Base-by-base conservation (phyloP, 2,888 invertebrate species). In the Trissonchulus latispiculum region DNA sequence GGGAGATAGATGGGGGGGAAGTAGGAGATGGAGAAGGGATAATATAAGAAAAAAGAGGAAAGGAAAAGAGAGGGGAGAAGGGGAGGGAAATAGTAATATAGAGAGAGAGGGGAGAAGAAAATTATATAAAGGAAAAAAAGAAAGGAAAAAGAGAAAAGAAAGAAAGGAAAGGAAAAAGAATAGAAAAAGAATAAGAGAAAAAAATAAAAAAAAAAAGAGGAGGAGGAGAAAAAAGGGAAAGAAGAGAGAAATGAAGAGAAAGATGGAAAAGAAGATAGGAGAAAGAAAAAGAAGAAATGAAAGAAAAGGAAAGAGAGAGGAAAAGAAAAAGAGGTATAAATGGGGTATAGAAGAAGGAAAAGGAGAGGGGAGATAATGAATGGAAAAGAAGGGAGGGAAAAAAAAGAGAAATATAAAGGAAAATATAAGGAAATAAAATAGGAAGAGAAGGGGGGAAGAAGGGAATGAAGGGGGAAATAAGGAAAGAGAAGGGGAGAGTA, bases 331-430 rank as follows among this genome's bases (percentile, higher is more conserved):
- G 18, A 64, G 61, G 61, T 15, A 28, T 18, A 23, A n/a, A 28
- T 15, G 61, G 61, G 67, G 70, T 18, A 48, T 18, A 70, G 70
- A 48, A 70, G 70, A 69, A 70, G 70, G 70, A 29, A 48, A 70
- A 70, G 70, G 61, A 29, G 28, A 28, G 28, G 70, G 70, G 70
- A 23, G 28, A 29, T 15, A 48, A n/a, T 15, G 61, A 70, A 48
- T 15, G 28, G 70, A 69, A 29, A 28, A 28, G 28, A 28, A 69
- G 61, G 29, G 61, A 70, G 70, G n/a, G 28, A 28, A 64, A 28
- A 48, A 67, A 69, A 28, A 23, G 28, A 23, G 61, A 69, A 28
- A 64, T 18, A 48, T 48, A 69, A 48, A 48, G 23, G n/a, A 70
- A 67, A 48, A 64, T 48, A 64, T 48, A 67, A 28, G 70, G 61